Conservation (phyloP, 2,888 invertebrate species). For the Trichacis sp. region DNA sequence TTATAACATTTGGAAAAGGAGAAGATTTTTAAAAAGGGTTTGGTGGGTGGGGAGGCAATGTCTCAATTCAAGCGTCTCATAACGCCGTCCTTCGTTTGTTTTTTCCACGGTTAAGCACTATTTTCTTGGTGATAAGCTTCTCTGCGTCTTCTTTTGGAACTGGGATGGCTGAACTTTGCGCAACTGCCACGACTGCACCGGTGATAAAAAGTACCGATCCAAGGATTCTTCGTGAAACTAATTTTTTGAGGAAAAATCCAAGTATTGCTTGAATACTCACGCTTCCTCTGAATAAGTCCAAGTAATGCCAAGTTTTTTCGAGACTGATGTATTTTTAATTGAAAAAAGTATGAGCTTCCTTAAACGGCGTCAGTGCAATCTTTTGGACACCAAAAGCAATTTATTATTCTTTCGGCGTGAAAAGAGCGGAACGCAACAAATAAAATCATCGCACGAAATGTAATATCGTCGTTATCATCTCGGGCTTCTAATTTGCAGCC, state of each 20-base stretch:
- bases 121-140: slow-evolving; percentile 40
- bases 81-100: slow-evolving; percentile 40
- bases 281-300: not conserved
- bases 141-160: slow-evolving; percentile 34
- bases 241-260: no score
- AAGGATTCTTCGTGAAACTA: no score
- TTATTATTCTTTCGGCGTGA: no score
- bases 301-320: not conserved
- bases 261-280: not conserved
- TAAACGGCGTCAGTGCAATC: not conserved
- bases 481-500: slow-evolving; percentile 35
- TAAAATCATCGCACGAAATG: no score
- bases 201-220: no score
- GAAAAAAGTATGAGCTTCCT: not conserved
- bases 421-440: no score
- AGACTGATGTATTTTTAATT: not conserved
- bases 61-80: slow-evolving; percentile 32
- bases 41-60: slow-evolving; percentile 30
- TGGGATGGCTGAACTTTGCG: slow-evolving; percentile 34
- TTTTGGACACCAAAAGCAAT: no score
- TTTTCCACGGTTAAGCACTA: slow-evolving; percentile 51
- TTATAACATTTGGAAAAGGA: slow-evolving; percentile 30
- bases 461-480: slow-evolving; percentile 19
- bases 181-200: slow-evolving; percentile 40
- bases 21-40: slow-evolving; percentile 17